Percentiles rank a stretch among this genome's conserved stretches.
phyloP scores from a whole-genome alignment of 2,113 vertebrate genomes.

The Chaetodon auriga region DNA sequence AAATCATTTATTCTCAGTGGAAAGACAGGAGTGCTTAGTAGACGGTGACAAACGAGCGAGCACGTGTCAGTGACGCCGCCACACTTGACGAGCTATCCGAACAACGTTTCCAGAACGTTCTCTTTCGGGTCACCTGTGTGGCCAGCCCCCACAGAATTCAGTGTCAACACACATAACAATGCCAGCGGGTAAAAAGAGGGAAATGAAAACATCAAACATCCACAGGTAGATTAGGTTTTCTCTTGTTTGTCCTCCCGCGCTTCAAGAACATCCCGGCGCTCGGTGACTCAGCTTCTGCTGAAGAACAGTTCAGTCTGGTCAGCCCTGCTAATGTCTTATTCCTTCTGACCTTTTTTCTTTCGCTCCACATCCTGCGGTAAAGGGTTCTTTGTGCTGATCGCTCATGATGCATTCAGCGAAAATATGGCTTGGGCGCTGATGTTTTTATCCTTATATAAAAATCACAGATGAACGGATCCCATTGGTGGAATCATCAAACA shows the following conservation, averaged over 20 bases:
- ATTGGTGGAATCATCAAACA: constrained; percentile 40
- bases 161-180: constrained; percentile 43
- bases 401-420: constrained; percentile 47
- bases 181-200: constrained; percentile 52
- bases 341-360: constrained; percentile 32
- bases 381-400: constrained; percentile 71
- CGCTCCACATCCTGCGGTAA: constrained; percentile 60
- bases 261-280: constrained; percentile 30
- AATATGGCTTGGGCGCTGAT: constrained; percentile 74
- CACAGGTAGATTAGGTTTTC: constrained; percentile 73
- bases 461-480: constrained; percentile 35
- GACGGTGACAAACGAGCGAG: constrained; percentile 71
- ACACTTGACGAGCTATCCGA: constrained; percentile 42
- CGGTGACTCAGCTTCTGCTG: constrained; percentile 42
- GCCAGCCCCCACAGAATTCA: constrained; percentile 72
- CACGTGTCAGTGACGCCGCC: constrained; percentile 52
- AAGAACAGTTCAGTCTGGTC: constrained; percentile 45
- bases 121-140: constrained; percentile 65
- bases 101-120: constrained; percentile 77
- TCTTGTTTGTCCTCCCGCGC: constrained; percentile 39
- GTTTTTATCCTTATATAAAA: constrained; percentile 57
- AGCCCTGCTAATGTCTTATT: constrained; percentile 17
- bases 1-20: constrained; percentile 80
- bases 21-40: constrained; percentile 67
- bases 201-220: constrained; percentile 54